A percentile compares a stretch with the other conserved stretches of the same genome.
Evolutionary conservation across 2,888 invertebrate species (phyloP).

Genomic region (Tolmerus cingulatus): DNA sequence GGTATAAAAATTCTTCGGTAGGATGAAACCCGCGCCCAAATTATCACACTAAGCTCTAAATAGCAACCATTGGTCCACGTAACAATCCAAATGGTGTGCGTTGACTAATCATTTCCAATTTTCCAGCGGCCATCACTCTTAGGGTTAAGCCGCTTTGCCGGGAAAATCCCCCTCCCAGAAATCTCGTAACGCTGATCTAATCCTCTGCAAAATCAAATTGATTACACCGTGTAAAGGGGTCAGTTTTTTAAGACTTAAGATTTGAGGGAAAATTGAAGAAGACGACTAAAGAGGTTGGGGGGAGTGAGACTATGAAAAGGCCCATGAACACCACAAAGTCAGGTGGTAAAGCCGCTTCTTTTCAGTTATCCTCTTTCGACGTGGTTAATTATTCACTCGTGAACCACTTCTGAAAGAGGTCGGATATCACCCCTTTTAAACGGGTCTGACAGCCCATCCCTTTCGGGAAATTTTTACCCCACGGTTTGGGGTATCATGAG

Average conservation of each 20-base stretch:
- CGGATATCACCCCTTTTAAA: conserved; percentile 23
- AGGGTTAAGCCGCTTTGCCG: not conserved
- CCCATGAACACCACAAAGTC: conserved; percentile 20
- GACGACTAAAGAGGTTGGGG: not conserved
- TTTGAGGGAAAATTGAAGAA: not conserved
- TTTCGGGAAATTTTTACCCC: not conserved
- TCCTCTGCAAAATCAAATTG: conserved; percentile 19
- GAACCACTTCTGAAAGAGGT: conserved; percentile 28
- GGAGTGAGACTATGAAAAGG: not conserved
- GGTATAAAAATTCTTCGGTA: not conserved
- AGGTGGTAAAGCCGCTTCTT: conserved; percentile 17
- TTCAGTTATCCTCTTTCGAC: not conserved
- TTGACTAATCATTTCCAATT: not conserved
- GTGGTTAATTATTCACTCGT: conserved; percentile 24
- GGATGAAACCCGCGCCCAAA: not conserved
- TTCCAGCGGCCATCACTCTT: not conserved
- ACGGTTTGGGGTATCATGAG: not conserved
- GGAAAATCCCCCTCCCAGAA: not conserved
- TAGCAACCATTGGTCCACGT: not conserved
- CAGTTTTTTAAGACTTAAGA: not conserved
- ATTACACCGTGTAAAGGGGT: not conserved
- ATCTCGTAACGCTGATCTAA: not conserved
- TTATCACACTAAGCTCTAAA: not conserved
- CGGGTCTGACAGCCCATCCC: not conserved
- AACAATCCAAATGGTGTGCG: not conserved